phyloP scores from a whole-genome alignment of 2,888 invertebrate species.

The Zaprionus obscuricornis region DNA sequence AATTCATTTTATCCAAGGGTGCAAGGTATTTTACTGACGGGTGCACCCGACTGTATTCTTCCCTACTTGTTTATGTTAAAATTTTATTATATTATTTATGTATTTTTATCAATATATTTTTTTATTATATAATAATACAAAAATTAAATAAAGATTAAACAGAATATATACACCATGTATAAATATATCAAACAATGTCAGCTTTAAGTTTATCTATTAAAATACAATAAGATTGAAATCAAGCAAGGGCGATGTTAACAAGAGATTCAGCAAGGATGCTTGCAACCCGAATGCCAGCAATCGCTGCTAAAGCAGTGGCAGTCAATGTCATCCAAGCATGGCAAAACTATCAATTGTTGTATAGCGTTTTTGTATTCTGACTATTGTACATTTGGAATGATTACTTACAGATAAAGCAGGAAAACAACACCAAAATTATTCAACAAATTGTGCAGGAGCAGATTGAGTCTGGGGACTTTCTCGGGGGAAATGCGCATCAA shows the following conservation, averaged over 20 bases:
- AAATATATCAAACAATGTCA: slow-evolving; percentile 13
- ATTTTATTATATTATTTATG: too few species aligned
- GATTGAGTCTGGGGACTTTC: slow-evolving; percentile 12
- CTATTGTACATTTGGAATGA: slow-evolving; percentile 68
- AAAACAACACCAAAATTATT: slow-evolving; percentile 54
- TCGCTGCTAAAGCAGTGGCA: background rate
- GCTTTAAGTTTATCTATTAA: slow-evolving; percentile 33
- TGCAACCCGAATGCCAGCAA: background rate
- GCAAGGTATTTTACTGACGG: too few species aligned
- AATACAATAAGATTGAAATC: slow-evolving; percentile 12
- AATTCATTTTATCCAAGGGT: too few species aligned
- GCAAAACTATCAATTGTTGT: slow-evolving; percentile 52
- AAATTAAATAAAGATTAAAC: too few species aligned
- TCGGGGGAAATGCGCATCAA: slow-evolving; percentile 34
- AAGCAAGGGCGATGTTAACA: slow-evolving; percentile 21
- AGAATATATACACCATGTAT: too few species aligned
- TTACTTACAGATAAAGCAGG: slow-evolving; percentile 38
- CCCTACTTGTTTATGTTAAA: too few species aligned
- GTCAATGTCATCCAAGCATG: slow-evolving; percentile 27
- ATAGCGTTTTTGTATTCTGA: slow-evolving; percentile 28
- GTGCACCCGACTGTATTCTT: too few species aligned
- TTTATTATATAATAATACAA: too few species aligned
- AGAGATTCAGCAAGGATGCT: background rate
- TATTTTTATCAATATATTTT: too few species aligned
- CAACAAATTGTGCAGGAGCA: slow-evolving; percentile 35